Evolutionary conservation across 2,113 vertebrate genomes (phyloP).

Genomic region (Labrus mixtus): DNA sequence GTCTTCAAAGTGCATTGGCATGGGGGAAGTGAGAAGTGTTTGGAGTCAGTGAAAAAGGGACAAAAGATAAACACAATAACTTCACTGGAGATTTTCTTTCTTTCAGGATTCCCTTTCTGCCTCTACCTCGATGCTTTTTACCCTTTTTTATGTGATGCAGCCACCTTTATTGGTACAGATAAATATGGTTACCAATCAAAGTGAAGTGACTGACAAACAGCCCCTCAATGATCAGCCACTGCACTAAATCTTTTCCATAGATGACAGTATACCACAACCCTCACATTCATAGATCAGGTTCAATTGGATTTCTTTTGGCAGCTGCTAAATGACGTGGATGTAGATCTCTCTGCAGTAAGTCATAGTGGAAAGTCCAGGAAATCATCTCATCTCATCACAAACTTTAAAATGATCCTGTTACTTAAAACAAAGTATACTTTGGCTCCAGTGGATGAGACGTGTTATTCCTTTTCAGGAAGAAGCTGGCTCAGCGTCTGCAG

Average conservation of each 20-base stretch:
- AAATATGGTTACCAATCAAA: not conserved
- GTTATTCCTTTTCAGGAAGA: constrained; percentile 83
- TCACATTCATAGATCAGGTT: too few species aligned
- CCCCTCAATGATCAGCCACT: not conserved
- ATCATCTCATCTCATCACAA: not conserved
- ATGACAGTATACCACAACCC: not conserved
- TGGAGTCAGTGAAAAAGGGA: too few species aligned
- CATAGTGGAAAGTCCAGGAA: not conserved
- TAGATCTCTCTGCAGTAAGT: not conserved
- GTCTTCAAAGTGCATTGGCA: too few species aligned
- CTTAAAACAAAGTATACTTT: not conserved
- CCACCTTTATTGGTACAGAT: too few species aligned
- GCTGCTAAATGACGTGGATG: too few species aligned
- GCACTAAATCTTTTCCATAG: not conserved
- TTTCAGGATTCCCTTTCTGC: too few species aligned
- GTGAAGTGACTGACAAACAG: not conserved
- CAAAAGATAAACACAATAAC: too few species aligned
- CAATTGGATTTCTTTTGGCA: not conserved
- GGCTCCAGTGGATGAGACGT: not conserved
- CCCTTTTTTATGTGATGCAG: too few species aligned
- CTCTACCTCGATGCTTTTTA: too few species aligned
- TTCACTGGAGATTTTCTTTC: too few species aligned
- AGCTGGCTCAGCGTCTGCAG: constrained; percentile 91
- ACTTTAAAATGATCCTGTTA: not conserved
- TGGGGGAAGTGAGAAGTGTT: too few species aligned